Base-by-base conservation (phyloP, 2,797 vertebrate genomes). In the Anomalospiza imberbis region DNA sequence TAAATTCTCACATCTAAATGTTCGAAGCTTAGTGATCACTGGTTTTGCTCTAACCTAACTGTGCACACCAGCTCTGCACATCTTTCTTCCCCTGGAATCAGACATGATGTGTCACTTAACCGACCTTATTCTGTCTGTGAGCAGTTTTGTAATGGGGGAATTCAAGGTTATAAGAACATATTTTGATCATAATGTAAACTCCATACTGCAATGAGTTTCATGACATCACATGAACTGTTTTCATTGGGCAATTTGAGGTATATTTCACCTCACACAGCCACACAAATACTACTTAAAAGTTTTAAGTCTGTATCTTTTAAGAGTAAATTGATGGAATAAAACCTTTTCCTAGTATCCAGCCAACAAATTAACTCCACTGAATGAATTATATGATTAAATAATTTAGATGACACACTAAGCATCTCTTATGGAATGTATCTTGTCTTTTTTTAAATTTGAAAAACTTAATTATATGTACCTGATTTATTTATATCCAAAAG, bases 41-140 rank as follows among this genome's bases (percentile, higher is more conserved):
- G 66, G 22, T 60, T 88, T 74, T 85, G 58, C 55, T 80, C 73
- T 58, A 84, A 70, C 75, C 25, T 71, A 36, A 40, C 86, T 72
- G 68, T 1, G 3, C 36, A n/a, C 2, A 2, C 20, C 40, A 81
- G 34, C 70, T 72, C 62, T 66, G 47, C 44, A 26, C 70, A 17
- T 66, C 6, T 2, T 61, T 82, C 50, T 73, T 79, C 36, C 61
- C n/a, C 84, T 72, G 82, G 40, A 89, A 58, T 72, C 66, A 86
- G 79, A 58, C 50, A 19, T 10, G 31, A 66, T 85, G 14, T 73
- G 76, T 53, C 79, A 71, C 76, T 62, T 62, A 20, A 47, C 50
- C 38, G 19, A 89, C 76, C 55, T 92, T 91, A 84, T 91, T 95
- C 87, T 84, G 70, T 54, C 85, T 74, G 34, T 73, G 51, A 93